Base-by-base conservation (phyloP, 2,797 vertebrate genomes). In the Lagocephalus sceleratus region DNA sequence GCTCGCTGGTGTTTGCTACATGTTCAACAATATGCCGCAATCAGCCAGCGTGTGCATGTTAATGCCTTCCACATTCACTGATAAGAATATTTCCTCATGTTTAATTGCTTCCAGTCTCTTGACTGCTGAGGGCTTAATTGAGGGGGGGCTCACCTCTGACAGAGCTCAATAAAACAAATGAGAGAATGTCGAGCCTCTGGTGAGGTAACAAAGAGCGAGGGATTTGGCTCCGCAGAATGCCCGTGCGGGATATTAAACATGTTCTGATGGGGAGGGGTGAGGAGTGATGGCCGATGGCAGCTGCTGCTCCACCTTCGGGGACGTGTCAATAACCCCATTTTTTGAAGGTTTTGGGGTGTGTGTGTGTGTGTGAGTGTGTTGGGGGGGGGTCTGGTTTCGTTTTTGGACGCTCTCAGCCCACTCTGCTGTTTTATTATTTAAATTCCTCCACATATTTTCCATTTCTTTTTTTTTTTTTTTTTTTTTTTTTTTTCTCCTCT, bases 221-320 rank as follows among this genome's bases (percentile, higher is more conserved):
- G 75, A 57, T 76, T 63, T 35, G 19, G 20, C 64, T 67, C 19
- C 11, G 46, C 72, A 52, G 57, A 54, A 57, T 65, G 75, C 57
- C 68, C 78, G 71, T 75, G 67, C 74, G 73, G 76, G 71, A 79
- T 60, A 63, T 75, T 68, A 78, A 75, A 64, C 50, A 23, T 58
- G 52, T 45, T 62, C 47, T 53, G 58, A 73, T 58, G 68, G 58
- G 76, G 71, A 62, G 71, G 65, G 64, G 66, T 5, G 61, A 45
- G 57, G 81, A 81, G 39, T 76, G 79, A 85, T 63, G 73, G 57
- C 57, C 9, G 54, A 54, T 69, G 73, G 66, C 83, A 86, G 81
- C 82, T 81, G 82, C 46, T 52, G 42, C 55, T 72, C 64, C 64
- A 82, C 72, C 79, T 83, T 78, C 47, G 40, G 43, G 16, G 40